These are phyloP conservation scores for Tetragonula carbonaria DNA, from an alignment of 2,888 invertebrate species.

Conservation along the genomic window DNA sequence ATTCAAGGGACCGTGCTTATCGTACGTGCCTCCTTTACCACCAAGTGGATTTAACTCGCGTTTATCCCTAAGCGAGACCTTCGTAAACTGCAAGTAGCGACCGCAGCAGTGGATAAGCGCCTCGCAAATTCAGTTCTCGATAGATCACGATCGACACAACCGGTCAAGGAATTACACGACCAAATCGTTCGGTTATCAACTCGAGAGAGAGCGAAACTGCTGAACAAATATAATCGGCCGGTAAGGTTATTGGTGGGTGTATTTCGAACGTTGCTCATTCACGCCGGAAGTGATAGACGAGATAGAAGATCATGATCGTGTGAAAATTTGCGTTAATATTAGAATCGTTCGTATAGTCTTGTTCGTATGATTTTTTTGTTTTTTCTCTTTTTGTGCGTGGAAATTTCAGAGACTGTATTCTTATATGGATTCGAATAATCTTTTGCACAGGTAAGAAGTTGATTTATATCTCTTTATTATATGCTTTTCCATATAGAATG, in stretches of 20 bases:
- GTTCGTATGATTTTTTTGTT: too few relatives aligned
- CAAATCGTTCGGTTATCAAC: slow-evolving; percentile 21
- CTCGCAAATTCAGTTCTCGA: slow-evolving; percentile 5
- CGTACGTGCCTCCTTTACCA: neutral
- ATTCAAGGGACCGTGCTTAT: neutral
- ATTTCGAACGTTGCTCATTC: slow-evolving; percentile 35
- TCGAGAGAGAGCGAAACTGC: slow-evolving; percentile 34
- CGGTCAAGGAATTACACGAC: neutral
- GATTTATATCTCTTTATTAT: too few relatives aligned
- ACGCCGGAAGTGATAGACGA: slow-evolving; percentile 7
- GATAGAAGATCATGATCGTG: slow-evolving; percentile 30
- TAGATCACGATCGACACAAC: neutral
- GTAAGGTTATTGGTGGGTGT: slow-evolving; percentile 15
- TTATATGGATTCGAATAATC: too few relatives aligned
- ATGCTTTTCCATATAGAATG: too few relatives aligned
- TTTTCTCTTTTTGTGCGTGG: too few relatives aligned
- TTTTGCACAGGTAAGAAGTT: too few relatives aligned
- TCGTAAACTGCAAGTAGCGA: neutral
- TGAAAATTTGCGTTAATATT: slow-evolving; percentile 1
- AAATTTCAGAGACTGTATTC: too few relatives aligned
- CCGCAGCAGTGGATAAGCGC: neutral
- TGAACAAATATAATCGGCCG: slow-evolving; percentile 33
- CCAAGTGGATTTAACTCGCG: neutral
- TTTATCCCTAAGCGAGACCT: neutral
- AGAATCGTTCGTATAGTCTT: slow-evolving; percentile 2